Conservation (phyloP, 1,140 invertebrate species). For the Polypedilum vanderplanki region DNA sequence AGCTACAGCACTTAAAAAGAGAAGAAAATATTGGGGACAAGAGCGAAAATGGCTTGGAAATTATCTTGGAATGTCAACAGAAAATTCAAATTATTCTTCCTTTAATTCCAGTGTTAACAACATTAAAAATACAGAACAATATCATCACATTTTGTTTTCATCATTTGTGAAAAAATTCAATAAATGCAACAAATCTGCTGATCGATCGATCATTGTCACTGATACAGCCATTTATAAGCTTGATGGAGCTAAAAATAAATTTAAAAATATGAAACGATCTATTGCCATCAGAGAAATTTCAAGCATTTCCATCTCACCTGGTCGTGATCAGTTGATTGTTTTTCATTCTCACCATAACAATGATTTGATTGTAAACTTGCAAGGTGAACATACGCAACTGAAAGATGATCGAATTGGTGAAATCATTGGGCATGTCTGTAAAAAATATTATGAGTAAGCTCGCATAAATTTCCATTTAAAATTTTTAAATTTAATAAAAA, state of each 20-base stretch:
- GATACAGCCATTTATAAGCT: constrained; percentile 85
- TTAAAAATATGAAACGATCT: constrained; percentile 79
- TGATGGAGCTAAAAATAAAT: constrained; percentile 69
- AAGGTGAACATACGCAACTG: constrained; percentile 37
- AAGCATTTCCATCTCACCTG: constrained; percentile 73
- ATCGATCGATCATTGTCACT: constrained; percentile 81
- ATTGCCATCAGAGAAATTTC: constrained; percentile 73
- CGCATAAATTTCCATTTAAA: neutral
- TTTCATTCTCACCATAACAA: constrained; percentile 87
- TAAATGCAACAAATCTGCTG: constrained; percentile 77
- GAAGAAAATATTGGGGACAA: constrained; percentile 75
- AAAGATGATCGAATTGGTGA: constrained; percentile 76
- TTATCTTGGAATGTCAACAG: constrained; percentile 69
- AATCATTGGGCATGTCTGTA: constrained; percentile 73
- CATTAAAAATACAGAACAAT: constrained; percentile 63
- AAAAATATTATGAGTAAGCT: constrained; percentile 66
- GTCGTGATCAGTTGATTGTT: constrained; percentile 80
- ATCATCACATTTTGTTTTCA: constrained; percentile 58
- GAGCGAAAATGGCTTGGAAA: constrained; percentile 84
- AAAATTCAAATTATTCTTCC: constrained; percentile 67
- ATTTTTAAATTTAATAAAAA: neutral
- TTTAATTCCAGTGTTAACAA: constrained; percentile 64
- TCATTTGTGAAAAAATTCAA: constrained; percentile 58
- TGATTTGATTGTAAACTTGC: constrained; percentile 74
- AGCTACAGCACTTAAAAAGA: constrained; percentile 64